Evolutionary conservation across 35 echinoderm and acorn worm species (phyloP), one percentile per base, ranked within the genome.

Genomic region (Apostichopus japonicus): DNA sequence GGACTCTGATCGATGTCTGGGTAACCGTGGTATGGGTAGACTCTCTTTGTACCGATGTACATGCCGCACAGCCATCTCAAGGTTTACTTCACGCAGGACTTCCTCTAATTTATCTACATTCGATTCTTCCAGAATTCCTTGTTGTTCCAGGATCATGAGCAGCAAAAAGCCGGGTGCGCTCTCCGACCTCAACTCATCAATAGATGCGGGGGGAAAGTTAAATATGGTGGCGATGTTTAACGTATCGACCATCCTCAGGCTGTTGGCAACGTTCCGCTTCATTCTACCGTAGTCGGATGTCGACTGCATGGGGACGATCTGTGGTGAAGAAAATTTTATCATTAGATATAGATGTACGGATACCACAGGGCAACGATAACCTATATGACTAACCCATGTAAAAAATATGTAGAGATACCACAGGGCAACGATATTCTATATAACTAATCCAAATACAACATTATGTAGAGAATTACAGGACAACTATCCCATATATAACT

Each of bases 201-300:
- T 54, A 27, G 56, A 52, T 67, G 56, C 53, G 13, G 84, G 84
- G 53, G 84, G 23, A 24, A 54, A 87, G 56, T 87, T 57, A 2
- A 87, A 65, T 16, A 87, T n/a, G 23, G 56, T 62, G 6, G 84
- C 84, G 10, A 87, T 13, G 15, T 56, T 54, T 23, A 87, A 23
- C 15, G 84, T 19, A 14, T 87, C 56, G 5, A 24, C n/a, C 10
- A 57, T 33, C 23, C 54, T 87, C 56, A 87, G 44, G 62, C 56
- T 23, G 56, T 87, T 57, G 16, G 84, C 53, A 11, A 87, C 53
- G 24, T 59, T 56, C 10, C 53, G 53, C n/a, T 87, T 87, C 84
- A 87, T 87, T 22, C 25, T 87, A 14, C 84, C 22, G 44, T 87
- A 87, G 19, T 87, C 84, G 5, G 84, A 56, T 33, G n/a, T n/a